phyloP scores from a whole-genome alignment of 1,140 invertebrate genomes.

The Chymomyza costata region DNA sequence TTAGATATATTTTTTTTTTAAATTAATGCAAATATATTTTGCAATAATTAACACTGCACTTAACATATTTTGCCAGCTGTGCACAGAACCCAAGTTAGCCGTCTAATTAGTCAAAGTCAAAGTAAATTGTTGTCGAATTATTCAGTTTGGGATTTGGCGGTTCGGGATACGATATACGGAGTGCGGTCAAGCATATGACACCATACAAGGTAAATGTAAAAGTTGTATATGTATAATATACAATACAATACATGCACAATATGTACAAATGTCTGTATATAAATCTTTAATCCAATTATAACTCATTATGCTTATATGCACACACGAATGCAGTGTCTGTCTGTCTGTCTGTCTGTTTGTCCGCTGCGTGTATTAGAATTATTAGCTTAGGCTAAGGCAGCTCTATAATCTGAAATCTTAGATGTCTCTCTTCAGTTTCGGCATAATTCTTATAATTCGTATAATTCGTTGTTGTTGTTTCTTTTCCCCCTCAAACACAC shows the following conservation, averaged over 20 bases:
- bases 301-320: conserved; percentile 69
- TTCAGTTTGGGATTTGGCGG: no score
- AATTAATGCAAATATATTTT: conserved; percentile 46
- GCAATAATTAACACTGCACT: conserved; percentile 21
- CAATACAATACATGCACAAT: conserved; percentile 7
- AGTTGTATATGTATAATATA: conserved; percentile 10
- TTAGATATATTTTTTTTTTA: neutral
- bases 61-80: no score
- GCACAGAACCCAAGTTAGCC: conserved; percentile 18
- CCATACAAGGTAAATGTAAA: conserved; percentile 40
- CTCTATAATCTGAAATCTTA: conserved; percentile 66
- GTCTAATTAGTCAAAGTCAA: conserved; percentile 57
- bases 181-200: no score
- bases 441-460: conserved; percentile 67
- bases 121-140: neutral
- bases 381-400: conserved; percentile 61
- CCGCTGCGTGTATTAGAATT: conserved; percentile 33
- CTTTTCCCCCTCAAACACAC: conserved; percentile 42
- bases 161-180: no score
- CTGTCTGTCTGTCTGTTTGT: neutral
- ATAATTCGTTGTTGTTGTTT: conserved; percentile 36
- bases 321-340: conserved; percentile 20
- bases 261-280: conserved; percentile 45
- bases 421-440: conserved; percentile 51
- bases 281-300: conserved; percentile 73